These are phyloP conservation scores for Heliconius eleuchia DNA, from an alignment of 1,140 invertebrate genomes.

Conservation along the genomic window DNA sequence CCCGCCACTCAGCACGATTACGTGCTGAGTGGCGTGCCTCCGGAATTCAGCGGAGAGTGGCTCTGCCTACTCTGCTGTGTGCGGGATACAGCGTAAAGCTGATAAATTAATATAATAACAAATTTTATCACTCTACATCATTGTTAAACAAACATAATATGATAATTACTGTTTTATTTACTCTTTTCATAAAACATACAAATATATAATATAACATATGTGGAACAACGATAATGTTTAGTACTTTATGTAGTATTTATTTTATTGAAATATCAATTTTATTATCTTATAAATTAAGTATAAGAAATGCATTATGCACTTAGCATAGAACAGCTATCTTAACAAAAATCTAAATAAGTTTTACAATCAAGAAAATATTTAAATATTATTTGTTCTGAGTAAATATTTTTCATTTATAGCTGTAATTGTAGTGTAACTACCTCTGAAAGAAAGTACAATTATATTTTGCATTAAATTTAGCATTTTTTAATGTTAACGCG, in stretches of 20 bases:
- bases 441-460: not conserved
- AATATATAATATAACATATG: not conserved
- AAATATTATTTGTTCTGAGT: not conserved
- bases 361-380: not conserved
- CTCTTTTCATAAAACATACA: not conserved
- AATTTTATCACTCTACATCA: not conserved
- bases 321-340: not conserved
- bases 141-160: not conserved
- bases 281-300: not conserved
- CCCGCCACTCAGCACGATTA: too few relatives aligned
- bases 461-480: not conserved
- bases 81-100: too few relatives aligned
- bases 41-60: too few relatives aligned
- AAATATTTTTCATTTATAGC: not conserved
- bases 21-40: too few relatives aligned
- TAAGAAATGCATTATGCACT: not conserved
- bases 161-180: constrained; percentile 17
- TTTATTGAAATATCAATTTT: constrained; percentile 3
- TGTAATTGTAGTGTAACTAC: not conserved
- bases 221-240: not conserved
- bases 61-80: too few relatives aligned
- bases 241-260: not conserved
- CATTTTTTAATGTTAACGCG: too few relatives aligned
- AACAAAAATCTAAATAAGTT: not conserved
- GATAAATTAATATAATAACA: not conserved